phyloP scores from a whole-genome alignment of 2,113 vertebrate species.

The Nothoprocta pentlandii region DNA sequence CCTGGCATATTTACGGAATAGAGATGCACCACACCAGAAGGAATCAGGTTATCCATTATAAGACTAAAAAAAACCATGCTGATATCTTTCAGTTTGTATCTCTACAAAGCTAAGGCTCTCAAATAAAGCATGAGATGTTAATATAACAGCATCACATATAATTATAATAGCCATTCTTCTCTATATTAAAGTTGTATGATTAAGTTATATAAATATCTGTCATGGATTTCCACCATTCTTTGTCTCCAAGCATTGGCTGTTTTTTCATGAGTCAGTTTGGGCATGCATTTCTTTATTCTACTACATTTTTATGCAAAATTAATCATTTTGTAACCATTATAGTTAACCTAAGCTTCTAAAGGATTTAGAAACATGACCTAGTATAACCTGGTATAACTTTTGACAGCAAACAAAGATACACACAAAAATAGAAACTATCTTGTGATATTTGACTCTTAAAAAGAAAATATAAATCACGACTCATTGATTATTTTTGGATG shows the following conservation, averaged over 20 bases:
- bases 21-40: background rate
- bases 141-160: background rate
- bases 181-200: background rate
- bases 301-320: background rate
- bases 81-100: background rate
- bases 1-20: background rate
- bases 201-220: background rate
- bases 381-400: background rate
- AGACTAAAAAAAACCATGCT: background rate
- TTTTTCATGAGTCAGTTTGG: background rate
- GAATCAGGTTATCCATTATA: background rate
- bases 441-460: background rate
- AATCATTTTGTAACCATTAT: background rate
- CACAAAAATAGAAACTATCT: background rate
- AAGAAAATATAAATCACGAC: background rate
- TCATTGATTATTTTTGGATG: background rate
- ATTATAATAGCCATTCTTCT: background rate
- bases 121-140: background rate
- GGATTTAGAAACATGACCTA: background rate
- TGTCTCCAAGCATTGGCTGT: accelerated
- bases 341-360: background rate
- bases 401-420: background rate
- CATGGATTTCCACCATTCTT: background rate
- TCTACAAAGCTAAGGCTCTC: background rate
- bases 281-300: background rate